phyloP scores from a whole-genome alignment of 92 coral and sea anemone genomes.

The Zoanthus sociatus region DNA sequence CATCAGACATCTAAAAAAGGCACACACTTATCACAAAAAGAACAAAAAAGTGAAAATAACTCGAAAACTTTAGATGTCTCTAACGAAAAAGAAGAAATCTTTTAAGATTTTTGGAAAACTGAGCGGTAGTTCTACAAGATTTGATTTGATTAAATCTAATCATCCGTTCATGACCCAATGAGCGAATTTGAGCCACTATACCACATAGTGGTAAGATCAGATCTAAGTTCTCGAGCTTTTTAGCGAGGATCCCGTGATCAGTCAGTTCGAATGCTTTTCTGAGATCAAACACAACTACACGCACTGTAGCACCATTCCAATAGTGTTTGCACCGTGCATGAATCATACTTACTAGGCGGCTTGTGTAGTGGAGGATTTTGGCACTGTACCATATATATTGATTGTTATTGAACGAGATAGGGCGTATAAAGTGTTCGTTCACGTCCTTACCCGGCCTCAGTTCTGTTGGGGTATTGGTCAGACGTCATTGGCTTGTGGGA shows the following conservation, averaged over 20 bases:
- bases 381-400: conserved; percentile 5
- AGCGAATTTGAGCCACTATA: background rate
- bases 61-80: no score
- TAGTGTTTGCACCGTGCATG: conserved; percentile 12
- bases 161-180: background rate
- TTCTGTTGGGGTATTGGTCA: conserved; percentile 20
- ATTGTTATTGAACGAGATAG: conserved; percentile 16
- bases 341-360: conserved; percentile 22
- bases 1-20: no score
- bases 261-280: conserved; percentile 4
- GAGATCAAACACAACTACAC: conserved; percentile 24
- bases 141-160: background rate
- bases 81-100: no score
- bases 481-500: conserved; percentile 12
- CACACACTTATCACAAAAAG: no score
- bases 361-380: conserved; percentile 19
- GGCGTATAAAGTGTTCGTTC: conserved; percentile 19
- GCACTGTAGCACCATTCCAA: conserved; percentile 25
- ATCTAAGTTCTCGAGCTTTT: conserved; percentile 30
- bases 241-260: conserved; percentile 32
- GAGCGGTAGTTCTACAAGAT: background rate
- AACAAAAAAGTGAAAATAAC: no score
- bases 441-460: conserved; percentile 16
- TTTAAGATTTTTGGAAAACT: background rate
- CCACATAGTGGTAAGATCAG: no score